Percentiles rank a stretch among this genome's conserved stretches.
Conservation (phyloP, 2,888 invertebrate species). For the Lamellibrachia satsuma region DNA sequence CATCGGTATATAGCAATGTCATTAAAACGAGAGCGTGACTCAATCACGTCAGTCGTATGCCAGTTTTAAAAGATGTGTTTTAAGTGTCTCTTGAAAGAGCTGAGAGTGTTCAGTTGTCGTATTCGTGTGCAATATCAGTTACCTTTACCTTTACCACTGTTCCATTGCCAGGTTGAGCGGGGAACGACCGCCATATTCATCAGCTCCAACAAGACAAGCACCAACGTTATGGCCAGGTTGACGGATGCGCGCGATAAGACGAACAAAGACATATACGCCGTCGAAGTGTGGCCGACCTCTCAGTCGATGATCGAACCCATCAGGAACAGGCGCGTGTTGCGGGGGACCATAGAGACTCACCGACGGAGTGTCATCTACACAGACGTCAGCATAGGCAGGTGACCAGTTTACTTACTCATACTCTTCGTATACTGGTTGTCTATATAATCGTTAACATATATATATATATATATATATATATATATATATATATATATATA, state of each 20-base stretch:
- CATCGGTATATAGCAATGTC: too few relatives aligned
- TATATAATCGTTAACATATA: too few relatives aligned
- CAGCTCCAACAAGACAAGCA: conserved; percentile 31
- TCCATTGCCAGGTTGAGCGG: conserved; percentile 30
- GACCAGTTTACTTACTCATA: too few relatives aligned
- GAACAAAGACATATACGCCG: conserved; percentile 20
- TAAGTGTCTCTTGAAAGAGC: too few relatives aligned
- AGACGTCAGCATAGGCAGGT: not conserved
- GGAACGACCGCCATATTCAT: conserved; percentile 36
- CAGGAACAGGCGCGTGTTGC: not conserved
- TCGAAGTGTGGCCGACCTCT: not conserved
- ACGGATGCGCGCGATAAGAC: not conserved
- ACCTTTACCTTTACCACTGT: not conserved
- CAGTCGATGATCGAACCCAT: not conserved
- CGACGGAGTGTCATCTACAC: conserved; percentile 17
- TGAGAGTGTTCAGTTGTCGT: too few relatives aligned
- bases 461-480: too few relatives aligned
- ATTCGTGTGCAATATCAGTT: too few relatives aligned
- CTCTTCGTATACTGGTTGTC: too few relatives aligned
- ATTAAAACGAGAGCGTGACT: too few relatives aligned
- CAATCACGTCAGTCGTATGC: too few relatives aligned
- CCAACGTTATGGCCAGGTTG: conserved; percentile 19
- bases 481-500: too few relatives aligned
- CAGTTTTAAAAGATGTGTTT: too few relatives aligned
- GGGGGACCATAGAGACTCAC: not conserved